Conservation (phyloP, 2,888 invertebrate genomes). For the Sesia apiformis region DNA sequence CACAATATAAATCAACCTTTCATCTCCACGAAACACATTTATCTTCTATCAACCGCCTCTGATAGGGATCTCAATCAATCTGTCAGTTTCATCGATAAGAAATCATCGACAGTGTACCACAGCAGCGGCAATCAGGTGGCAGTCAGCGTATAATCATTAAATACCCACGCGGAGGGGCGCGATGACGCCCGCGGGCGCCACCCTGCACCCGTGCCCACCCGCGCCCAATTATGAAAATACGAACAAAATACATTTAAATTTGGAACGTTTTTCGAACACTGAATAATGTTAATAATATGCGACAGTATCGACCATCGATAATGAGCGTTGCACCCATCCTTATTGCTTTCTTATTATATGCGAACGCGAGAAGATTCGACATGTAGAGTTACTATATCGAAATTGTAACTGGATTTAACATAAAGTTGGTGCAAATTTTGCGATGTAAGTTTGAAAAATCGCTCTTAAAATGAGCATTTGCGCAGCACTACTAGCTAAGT, state of each 20-base stretch:
- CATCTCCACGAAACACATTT: neutral
- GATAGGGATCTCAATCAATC: constrained; percentile 9
- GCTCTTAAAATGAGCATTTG: constrained; percentile 17
- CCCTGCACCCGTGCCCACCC: constrained; percentile 35
- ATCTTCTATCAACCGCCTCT: neutral
- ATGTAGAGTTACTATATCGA: constrained; percentile 1
- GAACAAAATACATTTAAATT: constrained; percentile 69
- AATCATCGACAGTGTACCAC: constrained; percentile 44
- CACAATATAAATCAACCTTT: too few relatives aligned
- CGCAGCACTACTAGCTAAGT: constrained; percentile 27
- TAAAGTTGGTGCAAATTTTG: neutral
- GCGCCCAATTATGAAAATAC: constrained; percentile 73
- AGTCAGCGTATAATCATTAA: constrained; percentile 75
- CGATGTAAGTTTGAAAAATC: neutral
- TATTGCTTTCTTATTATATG: neutral
- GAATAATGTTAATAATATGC: constrained; percentile 30
- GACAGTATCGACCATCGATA: constrained; percentile 36
- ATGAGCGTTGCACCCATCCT: constrained; percentile 17
- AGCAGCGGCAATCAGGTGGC: constrained; percentile 66
- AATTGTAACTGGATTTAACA: neutral
- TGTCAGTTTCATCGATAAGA: constrained; percentile 41
- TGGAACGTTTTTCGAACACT: constrained; percentile 42
- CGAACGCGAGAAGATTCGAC: neutral
- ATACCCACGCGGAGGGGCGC: constrained; percentile 68
- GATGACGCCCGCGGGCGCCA: constrained; percentile 62